Evolutionary conservation across 2,113 vertebrate genomes (phyloP).

Genomic region (Psilopogon haemacephalus): DNA sequence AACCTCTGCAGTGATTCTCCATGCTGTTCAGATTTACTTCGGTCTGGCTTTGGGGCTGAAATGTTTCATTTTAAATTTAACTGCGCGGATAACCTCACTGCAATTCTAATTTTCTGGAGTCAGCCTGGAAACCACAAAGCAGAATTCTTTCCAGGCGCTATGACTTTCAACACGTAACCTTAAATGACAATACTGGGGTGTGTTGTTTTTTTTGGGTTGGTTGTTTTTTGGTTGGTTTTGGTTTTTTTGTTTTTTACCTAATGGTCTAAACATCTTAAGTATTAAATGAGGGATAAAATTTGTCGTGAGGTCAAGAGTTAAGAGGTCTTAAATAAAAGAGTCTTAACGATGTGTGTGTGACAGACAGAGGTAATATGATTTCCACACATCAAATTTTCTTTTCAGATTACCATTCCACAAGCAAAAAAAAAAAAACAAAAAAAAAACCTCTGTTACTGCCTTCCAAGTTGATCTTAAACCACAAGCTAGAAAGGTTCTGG

Average conservation of each 20-base stretch:
- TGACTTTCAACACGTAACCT: conserved; percentile 52
- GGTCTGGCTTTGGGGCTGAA: neutral
- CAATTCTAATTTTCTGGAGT: conserved; percentile 63
- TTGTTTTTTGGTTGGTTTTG: no score
- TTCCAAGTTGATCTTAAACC: conserved; percentile 3
- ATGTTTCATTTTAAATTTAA: conserved; percentile 10
- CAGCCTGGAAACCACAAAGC: conserved; percentile 61
- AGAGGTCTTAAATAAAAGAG: neutral
- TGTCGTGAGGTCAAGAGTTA: conserved; percentile 51
- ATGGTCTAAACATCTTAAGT: conserved; percentile 60
- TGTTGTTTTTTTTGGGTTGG: no score
- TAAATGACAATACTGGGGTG: conserved; percentile 42
- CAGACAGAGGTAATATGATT: neutral
- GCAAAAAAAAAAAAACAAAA: neutral
- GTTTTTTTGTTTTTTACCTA: neutral
- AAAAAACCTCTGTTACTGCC: no score
- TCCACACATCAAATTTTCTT: conserved; percentile 24
- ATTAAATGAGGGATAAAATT: conserved; percentile 41
- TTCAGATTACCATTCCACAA: neutral
- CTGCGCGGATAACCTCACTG: neutral
- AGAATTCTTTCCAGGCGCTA: conserved; percentile 57
- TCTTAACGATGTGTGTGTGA: neutral
- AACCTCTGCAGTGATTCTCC: neutral
- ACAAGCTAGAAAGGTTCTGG: neutral
- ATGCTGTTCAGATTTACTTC: neutral